These are phyloP conservation scores for Danio tinwini DNA, from an alignment of 2,797 vertebrate species.

Conservation along the genomic window DNA sequence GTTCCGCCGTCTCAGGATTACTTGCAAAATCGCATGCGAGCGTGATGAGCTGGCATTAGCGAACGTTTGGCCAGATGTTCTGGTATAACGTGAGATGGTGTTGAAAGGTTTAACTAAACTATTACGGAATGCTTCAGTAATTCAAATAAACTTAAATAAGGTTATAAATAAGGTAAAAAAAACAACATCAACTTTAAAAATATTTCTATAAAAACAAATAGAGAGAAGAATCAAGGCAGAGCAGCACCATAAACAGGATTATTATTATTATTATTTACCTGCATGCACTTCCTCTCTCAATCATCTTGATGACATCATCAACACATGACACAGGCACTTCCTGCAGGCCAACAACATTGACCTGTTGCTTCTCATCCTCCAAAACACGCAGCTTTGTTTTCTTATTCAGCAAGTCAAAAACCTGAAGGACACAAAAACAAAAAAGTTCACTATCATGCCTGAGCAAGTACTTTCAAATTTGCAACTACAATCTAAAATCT, in stretches of 20 bases:
- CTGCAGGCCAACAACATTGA: constrained; percentile 93
- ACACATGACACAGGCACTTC: constrained; percentile 84
- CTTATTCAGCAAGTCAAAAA: constrained; percentile 96
- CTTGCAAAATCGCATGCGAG: constrained; percentile 95
- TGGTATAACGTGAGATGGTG: constrained; percentile 55
- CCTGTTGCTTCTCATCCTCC: constrained; percentile 93
- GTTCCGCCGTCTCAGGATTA: constrained; percentile 83
- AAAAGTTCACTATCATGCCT: neutral
- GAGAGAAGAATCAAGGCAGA: neutral
- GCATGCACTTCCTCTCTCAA: constrained; percentile 88
- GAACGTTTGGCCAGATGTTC: constrained; percentile 95
- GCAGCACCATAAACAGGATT: neutral
- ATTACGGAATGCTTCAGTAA: neutral
- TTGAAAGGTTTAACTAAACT: neutral
- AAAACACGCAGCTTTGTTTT: constrained; percentile 91
- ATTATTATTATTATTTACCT: constrained; percentile 81
- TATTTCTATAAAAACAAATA: too few species aligned
- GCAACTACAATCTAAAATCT: constrained; percentile 11
- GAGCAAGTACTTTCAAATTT: neutral
- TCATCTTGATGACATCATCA: constrained; percentile 91
- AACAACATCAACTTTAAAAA: too few species aligned
- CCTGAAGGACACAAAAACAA: constrained; percentile 70
- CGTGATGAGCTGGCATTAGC: constrained; percentile 94
- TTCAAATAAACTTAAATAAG: neutral
- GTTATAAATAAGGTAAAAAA: neutral